Base-by-base conservation (phyloP, 2,888 invertebrate species). In the Camptogramma bilineatum region DNA sequence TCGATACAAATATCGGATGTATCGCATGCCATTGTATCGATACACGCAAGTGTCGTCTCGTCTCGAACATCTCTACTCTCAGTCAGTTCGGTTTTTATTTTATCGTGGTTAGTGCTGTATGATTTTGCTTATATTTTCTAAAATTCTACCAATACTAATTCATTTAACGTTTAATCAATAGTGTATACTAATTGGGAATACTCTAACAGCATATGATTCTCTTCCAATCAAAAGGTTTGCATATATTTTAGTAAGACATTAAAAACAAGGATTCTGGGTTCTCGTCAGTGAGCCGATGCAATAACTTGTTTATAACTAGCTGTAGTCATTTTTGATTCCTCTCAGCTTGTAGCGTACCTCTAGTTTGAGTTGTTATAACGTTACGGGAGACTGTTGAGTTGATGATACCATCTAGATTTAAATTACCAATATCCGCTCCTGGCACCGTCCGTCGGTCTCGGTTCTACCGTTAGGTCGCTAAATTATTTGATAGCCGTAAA, bases 341-440 rank as follows among this genome's bases (percentile, higher is more conserved):
- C 50, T 39, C 13, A 39, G 17, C 10, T 4, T 34, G 5, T 39
- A 34, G 52, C n/a, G 13, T 42, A 18, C 50, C 34, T 42, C 53
- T 44, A 9, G 42, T 24, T 44, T 53, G 7, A 9, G 8, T 13
- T 9, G 2, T 10, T 21, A n/a, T 8, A n/a, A 8, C 18, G 21
- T 24, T 28, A 4, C 1, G 17, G 10, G n/a, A 5, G 48, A 48
- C 21, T 21, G 21, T 13, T 39, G 44, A 44, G 44, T 44, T 24
- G 44, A 54, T 13, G 18, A 24, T 0, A 17, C 24, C 39, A 21
- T n/a, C 24, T 62, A 57, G 60, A 62, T 66, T 47, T 57, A 57
- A 71, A 71, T 71, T 62, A 62, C 54, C 60, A 60, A 71, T 71
- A 67, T 71, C 71, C 69, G 67, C 48, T 46, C 34, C 34, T 57